Base-by-base conservation (phyloP, 2,797 vertebrate species). In the Sebastes taczanowskii region DNA sequence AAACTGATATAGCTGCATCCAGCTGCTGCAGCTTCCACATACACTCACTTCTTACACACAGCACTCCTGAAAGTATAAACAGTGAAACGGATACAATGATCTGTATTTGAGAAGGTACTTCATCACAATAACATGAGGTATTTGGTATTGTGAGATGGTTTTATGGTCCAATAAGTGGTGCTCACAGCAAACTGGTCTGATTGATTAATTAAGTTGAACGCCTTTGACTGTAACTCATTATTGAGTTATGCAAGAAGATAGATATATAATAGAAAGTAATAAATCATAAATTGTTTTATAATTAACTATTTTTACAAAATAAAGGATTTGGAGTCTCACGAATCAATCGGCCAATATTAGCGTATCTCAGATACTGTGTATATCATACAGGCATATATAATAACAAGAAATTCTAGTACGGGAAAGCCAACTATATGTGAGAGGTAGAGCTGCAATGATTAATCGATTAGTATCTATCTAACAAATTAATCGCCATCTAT, bases 1-100 rank as follows among this genome's bases (percentile, higher is more conserved):
- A 87, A 86, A 85, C 68, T 58, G 78, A 88, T 86, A 59, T 83
- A 85, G 71, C 75, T 61, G 58, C 71, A 62, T 82, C 65, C 60
- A 87, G 70, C 60, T 64, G 79, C 77, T 75, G 74, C 81, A 81
- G 18, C 77, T 64, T 67, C 60, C 55, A 32, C 69, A 34, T 11
- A 34, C 62, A 27, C 68, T 42, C 70, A 38, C 68, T n/a, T 30
- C 34, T 46, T 14, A 61, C 83, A 58, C 52, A 10, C 53, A 46
- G 11, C 52, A 55, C 64, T 52, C 10, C 64, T 20, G 13, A 18
- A 10, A 4, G 23, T 20, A 14, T 9, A 30, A 65, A 29, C 42
- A 55, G 30, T 56, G 49, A 85, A 76, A 59, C 16, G 13, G 65
- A 66, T 46, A 62, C 27, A 20, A 77, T 34, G 25, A 63, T 58